A percentile compares a stretch with the other conserved stretches of the same genome.
These are phyloP conservation scores for Geophilus truncorum DNA, from an alignment of 2,888 invertebrate species.

Conservation along the genomic window DNA sequence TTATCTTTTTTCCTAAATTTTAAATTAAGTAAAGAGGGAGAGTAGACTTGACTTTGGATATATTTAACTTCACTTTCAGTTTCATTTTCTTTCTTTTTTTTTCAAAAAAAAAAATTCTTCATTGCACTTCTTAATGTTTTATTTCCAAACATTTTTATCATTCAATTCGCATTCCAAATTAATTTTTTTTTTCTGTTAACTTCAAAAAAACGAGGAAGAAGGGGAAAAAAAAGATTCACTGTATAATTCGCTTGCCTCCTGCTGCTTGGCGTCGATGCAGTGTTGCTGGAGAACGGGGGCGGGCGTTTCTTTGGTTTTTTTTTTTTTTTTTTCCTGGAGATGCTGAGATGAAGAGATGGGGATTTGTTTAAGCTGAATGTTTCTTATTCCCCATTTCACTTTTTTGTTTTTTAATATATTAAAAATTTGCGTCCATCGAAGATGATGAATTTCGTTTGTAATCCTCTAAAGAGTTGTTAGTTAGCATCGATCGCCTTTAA, in stretches of 20 bases:
- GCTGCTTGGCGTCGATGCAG: background rate
- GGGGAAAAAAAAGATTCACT: conserved; percentile 9
- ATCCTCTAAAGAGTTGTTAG: conserved; percentile 12
- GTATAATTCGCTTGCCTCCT: conserved; percentile 10
- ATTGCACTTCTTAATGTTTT: background rate
- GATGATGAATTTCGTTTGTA: background rate
- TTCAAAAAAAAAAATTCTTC: background rate
- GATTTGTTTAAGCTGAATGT: background rate
- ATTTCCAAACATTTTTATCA: background rate
- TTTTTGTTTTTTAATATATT: background rate
- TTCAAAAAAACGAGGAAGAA: background rate
- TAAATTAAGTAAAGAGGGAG: too few relatives aligned
- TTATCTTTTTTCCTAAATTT: background rate
- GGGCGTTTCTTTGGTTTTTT: background rate
- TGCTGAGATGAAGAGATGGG: background rate
- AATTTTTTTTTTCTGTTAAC: background rate
- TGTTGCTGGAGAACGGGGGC: background rate
- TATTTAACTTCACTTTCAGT: background rate
- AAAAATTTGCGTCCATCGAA: background rate
- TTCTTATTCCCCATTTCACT: background rate
- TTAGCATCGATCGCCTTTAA: conserved; percentile 37
- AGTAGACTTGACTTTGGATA: background rate
- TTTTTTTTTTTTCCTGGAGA: background rate
- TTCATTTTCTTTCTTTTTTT: background rate
- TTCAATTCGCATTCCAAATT: background rate